Conservation (phyloP, 2,113 vertebrate species). For the Rhinopithecus roxellana region DNA sequence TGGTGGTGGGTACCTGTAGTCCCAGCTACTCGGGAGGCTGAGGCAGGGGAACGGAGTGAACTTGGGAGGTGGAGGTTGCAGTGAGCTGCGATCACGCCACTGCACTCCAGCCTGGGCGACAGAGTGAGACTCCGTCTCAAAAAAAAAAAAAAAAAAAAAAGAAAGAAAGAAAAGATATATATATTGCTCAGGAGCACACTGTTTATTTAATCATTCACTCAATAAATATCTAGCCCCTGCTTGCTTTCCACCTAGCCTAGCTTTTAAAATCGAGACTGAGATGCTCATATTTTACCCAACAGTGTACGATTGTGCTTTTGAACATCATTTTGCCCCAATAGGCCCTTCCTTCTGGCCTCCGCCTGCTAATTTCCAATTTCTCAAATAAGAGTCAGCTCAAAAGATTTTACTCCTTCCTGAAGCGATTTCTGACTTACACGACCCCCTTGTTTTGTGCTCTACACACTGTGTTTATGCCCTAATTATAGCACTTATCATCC, state of each 20-base stretch:
- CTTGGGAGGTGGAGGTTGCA: too few species aligned
- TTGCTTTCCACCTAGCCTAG: background rate
- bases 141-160: too few species aligned
- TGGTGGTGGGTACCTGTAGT: too few species aligned
- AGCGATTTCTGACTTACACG: background rate
- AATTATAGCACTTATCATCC: background rate
- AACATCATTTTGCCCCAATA: background rate
- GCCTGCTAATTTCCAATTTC: background rate
- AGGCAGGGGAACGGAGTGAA: too few species aligned
- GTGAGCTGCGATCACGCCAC: too few species aligned
- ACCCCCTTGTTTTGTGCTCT: background rate
- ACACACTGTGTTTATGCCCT: background rate
- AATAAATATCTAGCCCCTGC: background rate
- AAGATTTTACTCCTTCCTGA: background rate
- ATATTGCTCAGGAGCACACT: background rate
- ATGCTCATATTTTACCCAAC: background rate
- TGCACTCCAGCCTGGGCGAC: too few species aligned
- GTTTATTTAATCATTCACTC: background rate
- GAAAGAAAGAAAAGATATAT: background rate
- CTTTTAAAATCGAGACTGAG: background rate
- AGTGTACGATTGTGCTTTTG: background rate
- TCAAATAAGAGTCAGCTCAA: background rate
- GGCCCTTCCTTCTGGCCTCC: background rate
- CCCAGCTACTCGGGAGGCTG: too few species aligned
- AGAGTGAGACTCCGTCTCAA: too few species aligned